Evolutionary conservation across 2,113 vertebrate genomes (phyloP), one percentile per base, ranked within the genome.

Genomic region (Saguinus imperator): DNA sequence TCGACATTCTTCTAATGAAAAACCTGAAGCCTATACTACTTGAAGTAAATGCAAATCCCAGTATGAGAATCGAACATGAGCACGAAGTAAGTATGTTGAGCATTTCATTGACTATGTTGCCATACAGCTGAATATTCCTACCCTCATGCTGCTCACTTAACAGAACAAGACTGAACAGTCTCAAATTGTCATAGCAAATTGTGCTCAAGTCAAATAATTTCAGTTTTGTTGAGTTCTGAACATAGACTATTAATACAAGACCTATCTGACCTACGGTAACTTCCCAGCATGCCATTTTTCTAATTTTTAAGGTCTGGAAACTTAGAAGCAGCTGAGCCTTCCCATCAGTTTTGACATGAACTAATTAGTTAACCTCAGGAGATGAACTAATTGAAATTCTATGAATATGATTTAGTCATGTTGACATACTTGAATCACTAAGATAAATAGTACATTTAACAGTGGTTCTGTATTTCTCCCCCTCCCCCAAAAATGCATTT

Each of bases 21-120:
- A 99, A 99, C 98, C 97, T 99, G 98, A 99, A 99, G 98, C 99
- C 99, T 12, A 92, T 99, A 27, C 98, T 99, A 73, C 98, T 99
- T n/a, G 99, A 99, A 98, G 99, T 99, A 81, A 99, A 99, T 83
- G 99, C 99, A 95, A 99, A 99, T 95, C 99, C 99, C 97, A 99
- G 99, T 98, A 99, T 99, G 99, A 99, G 99, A 94, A 99, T 99
- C 80, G 99, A 99, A 94, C 99, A 99, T 0, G 99, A 99, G 93
- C 99, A 99, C 79, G 99, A 99, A 98, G 99, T 99, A 97, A 99
- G 98, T 87, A 21, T 66, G 92, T 20, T 48, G 0, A 17, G 0
- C 21, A 0, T 79, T 66, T 68, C 66, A 5, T 32, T 75, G 76
- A 76, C 23, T 25, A 0, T 35, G 3, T 43, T 50, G 85, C 57